phyloP scores from a whole-genome alignment of 2,113 vertebrate species.

The Leucopsar rothschildi region DNA sequence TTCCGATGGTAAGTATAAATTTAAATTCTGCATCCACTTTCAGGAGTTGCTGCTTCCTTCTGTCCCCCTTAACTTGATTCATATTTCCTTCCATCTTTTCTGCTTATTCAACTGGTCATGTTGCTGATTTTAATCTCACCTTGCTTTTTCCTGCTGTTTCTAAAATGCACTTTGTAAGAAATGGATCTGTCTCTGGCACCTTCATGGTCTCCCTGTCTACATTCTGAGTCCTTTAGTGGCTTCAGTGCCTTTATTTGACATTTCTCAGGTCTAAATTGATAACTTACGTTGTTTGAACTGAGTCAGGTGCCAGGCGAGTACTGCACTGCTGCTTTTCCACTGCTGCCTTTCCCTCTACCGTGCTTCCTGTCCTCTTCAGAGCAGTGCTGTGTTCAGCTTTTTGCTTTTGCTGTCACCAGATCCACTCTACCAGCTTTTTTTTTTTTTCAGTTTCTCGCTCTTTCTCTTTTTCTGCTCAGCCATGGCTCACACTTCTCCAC shows the following conservation, averaged over 20 bases:
- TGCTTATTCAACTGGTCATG: background rate
- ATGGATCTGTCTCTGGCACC: background rate
- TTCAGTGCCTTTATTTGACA: background rate
- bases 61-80: background rate
- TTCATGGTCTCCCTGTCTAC: background rate
- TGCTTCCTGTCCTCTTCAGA: background rate
- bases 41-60: background rate
- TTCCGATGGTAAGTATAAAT: background rate
- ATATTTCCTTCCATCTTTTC: background rate
- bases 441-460: background rate
- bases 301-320: background rate
- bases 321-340: background rate
- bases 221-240: background rate
- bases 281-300: background rate
- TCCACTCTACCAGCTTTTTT: background rate
- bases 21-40: background rate
- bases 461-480: background rate
- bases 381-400: background rate
- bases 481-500: background rate
- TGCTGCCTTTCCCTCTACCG: background rate
- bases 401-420: background rate
- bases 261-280: background rate
- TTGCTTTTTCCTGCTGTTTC: background rate
- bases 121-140: background rate
- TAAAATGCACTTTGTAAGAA: background rate